These are phyloP conservation scores for Lepidochrysops patricia DNA, from an alignment of 2,888 invertebrate species.

Conservation along the genomic window DNA sequence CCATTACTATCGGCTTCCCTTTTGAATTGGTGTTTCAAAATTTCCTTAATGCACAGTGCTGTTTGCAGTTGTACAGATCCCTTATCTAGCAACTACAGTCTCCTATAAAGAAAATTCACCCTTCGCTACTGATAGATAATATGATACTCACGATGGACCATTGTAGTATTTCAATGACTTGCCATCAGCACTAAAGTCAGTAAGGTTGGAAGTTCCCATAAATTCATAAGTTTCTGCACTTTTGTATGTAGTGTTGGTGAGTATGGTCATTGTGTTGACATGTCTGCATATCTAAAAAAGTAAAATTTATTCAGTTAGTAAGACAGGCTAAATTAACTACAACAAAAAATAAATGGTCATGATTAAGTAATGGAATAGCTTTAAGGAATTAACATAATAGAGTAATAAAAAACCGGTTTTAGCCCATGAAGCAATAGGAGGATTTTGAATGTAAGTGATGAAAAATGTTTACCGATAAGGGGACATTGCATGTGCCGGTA, in stretches of 20 bases:
- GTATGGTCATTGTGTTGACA: constrained; percentile 31
- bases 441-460: background rate
- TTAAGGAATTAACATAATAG: background rate
- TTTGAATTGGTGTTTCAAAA: too few relatives aligned
- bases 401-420: background rate
- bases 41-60: too few relatives aligned
- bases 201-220: constrained; percentile 38
- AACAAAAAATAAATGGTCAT: background rate
- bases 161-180: constrained; percentile 44
- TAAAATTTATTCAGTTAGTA: constrained; percentile 14
- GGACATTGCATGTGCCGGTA: constrained; percentile 35
- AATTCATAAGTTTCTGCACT: constrained; percentile 38
- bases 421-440: background rate
- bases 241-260: constrained; percentile 25
- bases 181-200: constrained; percentile 42
- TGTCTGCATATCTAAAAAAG: constrained; percentile 49
- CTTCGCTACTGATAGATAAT: too few relatives aligned
- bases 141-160: constrained; percentile 51
- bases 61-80: too few relatives aligned
- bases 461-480: constrained; percentile 44
- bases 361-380: background rate
- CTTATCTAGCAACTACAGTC: too few relatives aligned
- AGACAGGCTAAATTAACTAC: background rate
- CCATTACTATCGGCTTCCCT: too few relatives aligned
- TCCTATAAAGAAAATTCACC: too few relatives aligned